Base-by-base conservation (phyloP, 1,140 invertebrate genomes). In the Cotesia glomerata region DNA sequence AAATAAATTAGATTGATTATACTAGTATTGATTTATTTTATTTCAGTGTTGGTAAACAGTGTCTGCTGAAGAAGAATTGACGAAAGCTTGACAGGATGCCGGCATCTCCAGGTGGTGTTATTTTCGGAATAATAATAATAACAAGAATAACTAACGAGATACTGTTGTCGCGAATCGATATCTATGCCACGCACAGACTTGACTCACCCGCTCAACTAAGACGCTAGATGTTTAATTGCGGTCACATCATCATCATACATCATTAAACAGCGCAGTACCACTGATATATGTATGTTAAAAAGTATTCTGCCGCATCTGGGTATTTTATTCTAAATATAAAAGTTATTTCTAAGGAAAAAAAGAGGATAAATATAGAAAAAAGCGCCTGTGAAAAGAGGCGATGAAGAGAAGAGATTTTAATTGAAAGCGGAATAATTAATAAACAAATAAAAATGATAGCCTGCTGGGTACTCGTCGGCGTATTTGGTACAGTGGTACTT, bases 401-500 rank as follows among this genome's bases (percentile, higher is more conserved):
- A 11, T 7, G 1, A 49, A 54, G n/a, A 18, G 14, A 66, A 66
- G 52, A 54, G 4, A 54, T 9, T 34, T 39, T 4, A 34, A n/a
- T 69, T 13, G 5, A 9, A 39, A 9, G 35, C 2, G 14, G 51
- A 56, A 18, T 49, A 54, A 14, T 9, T 34, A 63, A 35, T 18
- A 49, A 32, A 18, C 9, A 69, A 61, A 49, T 59, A 76, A 74
- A 78, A 72, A 85, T 82, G 85, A 76, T 85, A 64, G 77, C 80
- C 14, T 89, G 88, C 69, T 89, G 88, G 84, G 74, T 89, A 26
- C 65, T 88, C 34, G 84, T 82, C 51, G 88, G 86, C 35, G 73
- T 85, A 14, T 80, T 89, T 45, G 81, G 84, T 5, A 78, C 85
- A 9, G 63, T 92, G 5, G 81, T 92, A 52, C 70, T 89, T 1